Conservation (phyloP, 2,888 invertebrate species). For the Odiellus spinosus region DNA sequence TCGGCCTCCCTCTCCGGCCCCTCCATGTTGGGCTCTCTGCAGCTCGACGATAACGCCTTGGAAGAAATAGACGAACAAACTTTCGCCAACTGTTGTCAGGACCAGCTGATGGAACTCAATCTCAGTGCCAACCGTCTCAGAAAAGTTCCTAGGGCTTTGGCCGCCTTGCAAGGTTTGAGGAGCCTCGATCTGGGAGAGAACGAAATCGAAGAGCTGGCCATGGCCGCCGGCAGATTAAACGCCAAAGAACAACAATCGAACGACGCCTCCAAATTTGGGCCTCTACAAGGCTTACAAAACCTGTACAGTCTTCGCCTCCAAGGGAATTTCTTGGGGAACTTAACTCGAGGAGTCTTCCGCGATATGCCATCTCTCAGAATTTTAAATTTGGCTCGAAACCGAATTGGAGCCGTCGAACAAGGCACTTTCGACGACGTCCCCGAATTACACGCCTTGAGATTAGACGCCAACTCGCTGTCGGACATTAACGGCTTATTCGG, state of each 20-base stretch:
- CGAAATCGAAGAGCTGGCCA: constrained; percentile 59
- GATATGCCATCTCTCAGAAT: constrained; percentile 52
- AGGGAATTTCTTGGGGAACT: constrained; percentile 69
- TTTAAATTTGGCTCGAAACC: constrained; percentile 73
- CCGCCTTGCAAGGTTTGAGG: constrained; percentile 66
- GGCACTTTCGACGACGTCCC: constrained; percentile 55
- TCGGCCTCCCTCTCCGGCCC: constrained; percentile 84
- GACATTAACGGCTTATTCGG: constrained; percentile 68
- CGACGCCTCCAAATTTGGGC: no score
- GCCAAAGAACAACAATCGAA: no score
- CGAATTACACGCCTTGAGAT: constrained; percentile 67
- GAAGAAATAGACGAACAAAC: constrained; percentile 71
- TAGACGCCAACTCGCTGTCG: constrained; percentile 68
- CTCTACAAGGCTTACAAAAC: constrained; percentile 54
- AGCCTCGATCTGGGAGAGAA: constrained; percentile 87
- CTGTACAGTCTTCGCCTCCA: constrained; percentile 76
- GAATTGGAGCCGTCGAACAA: constrained; percentile 56
- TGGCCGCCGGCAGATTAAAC: constrained; percentile 45
- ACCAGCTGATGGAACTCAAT: constrained; percentile 74
- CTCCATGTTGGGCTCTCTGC: constrained; percentile 64
- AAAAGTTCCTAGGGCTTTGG: constrained; percentile 61
- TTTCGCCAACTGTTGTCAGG: constrained; percentile 54
- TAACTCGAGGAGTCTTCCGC: constrained; percentile 60
- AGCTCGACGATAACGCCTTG: constrained; percentile 68
- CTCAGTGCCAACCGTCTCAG: constrained; percentile 71